Percentiles rank a stretch among this genome's conserved stretches.
These are phyloP conservation scores for Selene dorsalis DNA, from an alignment of 2,797 vertebrate genomes.

Conservation along the genomic window DNA sequence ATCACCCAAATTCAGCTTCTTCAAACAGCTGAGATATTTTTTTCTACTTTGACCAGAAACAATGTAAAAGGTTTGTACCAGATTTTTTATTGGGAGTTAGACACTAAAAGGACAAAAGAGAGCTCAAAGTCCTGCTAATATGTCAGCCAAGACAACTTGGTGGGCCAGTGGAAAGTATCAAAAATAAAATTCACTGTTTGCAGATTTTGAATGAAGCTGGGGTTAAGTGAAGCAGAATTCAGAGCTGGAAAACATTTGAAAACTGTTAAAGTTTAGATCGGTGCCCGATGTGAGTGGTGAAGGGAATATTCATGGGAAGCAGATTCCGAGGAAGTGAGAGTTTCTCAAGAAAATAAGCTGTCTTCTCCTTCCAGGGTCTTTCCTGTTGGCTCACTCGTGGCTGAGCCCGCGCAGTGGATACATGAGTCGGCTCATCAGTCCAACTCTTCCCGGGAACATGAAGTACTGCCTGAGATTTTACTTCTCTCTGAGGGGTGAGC, in stretches of 20 bases:
- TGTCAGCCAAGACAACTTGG: not conserved
- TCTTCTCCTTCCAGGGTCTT: slow-evolving; percentile 86
- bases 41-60: not conserved
- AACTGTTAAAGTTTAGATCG: slow-evolving; percentile 16
- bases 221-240: not conserved
- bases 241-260: not conserved
- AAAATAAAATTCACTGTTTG: not conserved
- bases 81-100: not conserved
- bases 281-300: slow-evolving; percentile 9
- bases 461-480: slow-evolving; percentile 94
- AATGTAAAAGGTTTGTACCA: not conserved
- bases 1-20: too few species aligned
- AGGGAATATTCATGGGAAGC: slow-evolving; percentile 26
- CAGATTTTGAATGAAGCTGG: not conserved
- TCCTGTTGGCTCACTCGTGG: slow-evolving; percentile 89
- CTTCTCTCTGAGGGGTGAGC: slow-evolving; percentile 88
- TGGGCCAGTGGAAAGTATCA: not conserved
- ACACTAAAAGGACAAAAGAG: not conserved
- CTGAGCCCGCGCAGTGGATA: slow-evolving; percentile 86
- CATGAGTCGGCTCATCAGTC: slow-evolving; percentile 88
- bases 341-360: slow-evolving; percentile 24
- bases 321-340: slow-evolving; percentile 38
- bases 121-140: not conserved
- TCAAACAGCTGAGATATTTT: not conserved
- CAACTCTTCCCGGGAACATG: slow-evolving; percentile 87